Evolutionary conservation across 2,797 vertebrate species (phyloP), one percentile per base, ranked within the genome.

Genomic region (Intellagama lesueurii): DNA sequence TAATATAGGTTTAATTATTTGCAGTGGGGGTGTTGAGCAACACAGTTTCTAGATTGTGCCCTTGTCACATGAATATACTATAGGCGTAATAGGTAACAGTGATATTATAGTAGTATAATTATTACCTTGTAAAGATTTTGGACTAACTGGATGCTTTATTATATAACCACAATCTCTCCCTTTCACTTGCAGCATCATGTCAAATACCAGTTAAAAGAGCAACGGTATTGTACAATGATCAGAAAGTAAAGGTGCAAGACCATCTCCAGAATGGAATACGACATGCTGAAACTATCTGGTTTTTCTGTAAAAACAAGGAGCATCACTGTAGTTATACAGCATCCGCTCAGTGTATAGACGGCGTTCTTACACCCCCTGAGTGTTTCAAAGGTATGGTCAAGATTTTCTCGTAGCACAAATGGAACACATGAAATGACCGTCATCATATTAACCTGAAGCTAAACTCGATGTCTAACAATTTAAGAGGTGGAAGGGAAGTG

Each of bases 281-380:
- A 3, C 98, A 99, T 0, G 93, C 94, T 7, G 98, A 99, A 70
- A 95, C 64, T 0, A 92, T 99, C 0, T 96, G 91, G 73, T 98
- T 99, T 94, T 99, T 97, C 94, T 99, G 98, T 95, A 96, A 98
- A 95, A 97, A 98, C 80, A 97, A 97, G 89, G 92, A 96, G 3
- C 97, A 97, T 22, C 96, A 96, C 3, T 99, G 98, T 80, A 98
- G 98, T 88, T 98, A 98, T 9, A 97, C 97, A 0, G 97, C 97
- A 19, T 95, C 93, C 11, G 96, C 88, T 84, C 94, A 95, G 0
- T 99, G 98, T 47, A 81, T 96, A 1, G 96, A 99, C 0, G 98
- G 98, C 66, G 95, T 93, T 70, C 94, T 99, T 1, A 94, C 96
- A 4, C 92, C 97, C 69, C 98, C 98, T 3, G 95, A 94, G 19